Base-by-base conservation (phyloP, 2,113 vertebrate species). In the Trichechus manatus region DNA sequence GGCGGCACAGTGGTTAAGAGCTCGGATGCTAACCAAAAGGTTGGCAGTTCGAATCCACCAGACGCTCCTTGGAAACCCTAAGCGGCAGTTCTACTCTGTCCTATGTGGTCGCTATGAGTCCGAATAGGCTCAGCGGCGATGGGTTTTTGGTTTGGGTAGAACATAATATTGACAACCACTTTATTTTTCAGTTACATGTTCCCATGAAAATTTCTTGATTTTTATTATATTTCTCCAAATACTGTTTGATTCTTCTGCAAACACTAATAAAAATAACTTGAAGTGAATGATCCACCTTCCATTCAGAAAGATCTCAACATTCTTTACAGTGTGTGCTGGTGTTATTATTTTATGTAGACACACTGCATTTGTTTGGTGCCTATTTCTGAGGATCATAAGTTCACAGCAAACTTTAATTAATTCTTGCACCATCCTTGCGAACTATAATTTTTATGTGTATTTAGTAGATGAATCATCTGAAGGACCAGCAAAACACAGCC, bases 381-480 rank as follows among this genome's bases (percentile, higher is more conserved):
- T 98, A 56, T 97, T 98, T 98, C 89, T 93, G 56, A 95, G 66
- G 44, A 96, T 94, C 77, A 88, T 87, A 93, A 89, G 77, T 33
- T 39, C 83, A 80, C 8, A 47, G 53, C 84, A 95, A 97, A 92
- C 94, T 75, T 78, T 97, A 87, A 98, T 97, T 98, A 98, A 93
- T 88, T 96, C 93, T 98, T 97, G 88, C 66, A 94, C 92, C 94
- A 96, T 95, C 87, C 56, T 85, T 36, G 29, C 87, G 84, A 97
- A 93, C 95, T 98, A 42, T 98, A 95, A 98, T 96, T 97, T 95
- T 83, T 93, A 87, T 78, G 89, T 95, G 79, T 78, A 33, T 87
- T 39, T 33, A 91, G 87, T 78, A 74, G 84, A 92, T 97, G 97
- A 98, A 70, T 98, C 97, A 97, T 77, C 84, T 23, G 17, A 86